These are phyloP conservation scores for Lethenteron camtschaticum DNA, from an alignment of 2,113 vertebrate genomes.

Conservation along the genomic window DNA sequence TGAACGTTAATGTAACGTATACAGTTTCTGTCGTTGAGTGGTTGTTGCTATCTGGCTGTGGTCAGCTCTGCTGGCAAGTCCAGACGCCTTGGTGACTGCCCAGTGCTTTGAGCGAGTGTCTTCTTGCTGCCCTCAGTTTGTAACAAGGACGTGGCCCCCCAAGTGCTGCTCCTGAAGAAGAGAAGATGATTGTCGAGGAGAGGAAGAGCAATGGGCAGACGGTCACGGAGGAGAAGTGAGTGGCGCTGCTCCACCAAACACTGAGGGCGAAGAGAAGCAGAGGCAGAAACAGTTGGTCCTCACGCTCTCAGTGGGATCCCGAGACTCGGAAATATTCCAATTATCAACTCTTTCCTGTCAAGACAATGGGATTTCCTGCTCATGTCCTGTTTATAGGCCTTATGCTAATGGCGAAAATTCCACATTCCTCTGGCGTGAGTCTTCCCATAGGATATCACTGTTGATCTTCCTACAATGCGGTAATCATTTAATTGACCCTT, in stretches of 20 bases:
- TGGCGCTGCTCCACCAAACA: background rate
- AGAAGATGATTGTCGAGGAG: constrained; percentile 88
- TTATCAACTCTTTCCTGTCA: background rate
- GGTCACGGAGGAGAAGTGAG: constrained; percentile 76
- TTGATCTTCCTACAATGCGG: no score
- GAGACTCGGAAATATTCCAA: background rate
- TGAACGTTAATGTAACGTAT: no score
- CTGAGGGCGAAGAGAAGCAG: no score
- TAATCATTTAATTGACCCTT: no score
- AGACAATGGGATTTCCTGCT: background rate
- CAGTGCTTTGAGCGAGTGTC: no score
- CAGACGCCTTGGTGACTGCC: no score
- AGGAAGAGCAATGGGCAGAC: constrained; percentile 81
- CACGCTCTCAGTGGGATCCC: background rate
- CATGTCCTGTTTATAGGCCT: constrained; percentile 8
- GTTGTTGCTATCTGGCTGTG: no score
- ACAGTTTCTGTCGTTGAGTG: no score
- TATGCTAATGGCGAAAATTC: constrained; percentile 7
- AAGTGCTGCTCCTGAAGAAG: constrained; percentile 77
- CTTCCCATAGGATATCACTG: no score
- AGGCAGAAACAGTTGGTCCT: background rate
- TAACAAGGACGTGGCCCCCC: constrained; percentile 60
- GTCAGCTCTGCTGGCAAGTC: no score
- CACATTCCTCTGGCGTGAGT: background rate
- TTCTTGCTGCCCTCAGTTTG: constrained; percentile 22